Evolutionary conservation across 2,888 invertebrate species (phyloP), one percentile per base, ranked within the genome.

Genomic region (Eupithecia insigniata): DNA sequence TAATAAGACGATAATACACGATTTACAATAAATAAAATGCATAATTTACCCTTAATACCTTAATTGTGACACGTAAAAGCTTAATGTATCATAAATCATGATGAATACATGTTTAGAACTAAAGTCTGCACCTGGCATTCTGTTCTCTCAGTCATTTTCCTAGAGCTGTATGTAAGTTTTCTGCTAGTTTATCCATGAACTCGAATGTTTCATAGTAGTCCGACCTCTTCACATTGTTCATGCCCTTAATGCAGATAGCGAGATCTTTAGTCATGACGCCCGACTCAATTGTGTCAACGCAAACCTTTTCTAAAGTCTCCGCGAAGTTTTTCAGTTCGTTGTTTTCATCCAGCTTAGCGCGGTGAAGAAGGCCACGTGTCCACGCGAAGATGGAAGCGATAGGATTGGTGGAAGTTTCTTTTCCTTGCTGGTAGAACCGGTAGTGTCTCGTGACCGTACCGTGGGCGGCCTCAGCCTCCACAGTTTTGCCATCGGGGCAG

Each of bases 371-470:
- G 65, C 99, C 99, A 82, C 97, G 96, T 0, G 99, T 98, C 99
- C 99, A 99, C 1, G 99, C 99, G 91, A 99, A 99, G 85, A 99
- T 99, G 0, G 99, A 99, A 30, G 99, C 99, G 85, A 99, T 99
- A 0, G 99, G 98, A 91, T 99, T 99, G 67, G 99, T 99, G 39
- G 99, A 99, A 0, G 99, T 99, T 93, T 99, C 99, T 90, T 99
- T 97, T 78, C 99, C 99, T 95, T 99, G 96, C 93, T 98, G 96
- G 93, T 99, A 96, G 93, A 97, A 96, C 68, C 98, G 95, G 91
- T 96, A 99, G 89, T 99, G 99, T 73, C 99, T 96, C 0, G 99
- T 99, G 0, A 97, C 99, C 0, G 99, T 99, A 61, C 99, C 99
- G 88, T 99, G 99, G 73, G 99, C 99, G 18, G 99, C 99, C 93